These are phyloP conservation scores for Halichoeres trimaculatus DNA, from an alignment of 2,113 vertebrate species.

Conservation along the genomic window DNA sequence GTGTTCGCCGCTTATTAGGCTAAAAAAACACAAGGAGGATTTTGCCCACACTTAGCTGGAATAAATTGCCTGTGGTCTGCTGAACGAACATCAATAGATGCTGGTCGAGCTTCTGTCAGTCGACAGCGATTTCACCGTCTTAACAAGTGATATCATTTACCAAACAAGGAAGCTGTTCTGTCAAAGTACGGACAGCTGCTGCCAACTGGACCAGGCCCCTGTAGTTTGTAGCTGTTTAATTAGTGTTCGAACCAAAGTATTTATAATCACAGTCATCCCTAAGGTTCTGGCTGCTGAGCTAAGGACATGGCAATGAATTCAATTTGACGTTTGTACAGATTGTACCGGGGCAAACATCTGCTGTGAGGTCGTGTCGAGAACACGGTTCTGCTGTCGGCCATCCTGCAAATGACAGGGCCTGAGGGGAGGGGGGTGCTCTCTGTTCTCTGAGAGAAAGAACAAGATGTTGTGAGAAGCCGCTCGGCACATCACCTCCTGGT, in stretches of 20 bases:
- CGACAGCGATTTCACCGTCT: constrained; percentile 65
- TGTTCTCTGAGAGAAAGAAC: constrained; percentile 34
- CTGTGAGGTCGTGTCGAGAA: constrained; percentile 76
- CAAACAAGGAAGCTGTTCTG: constrained; percentile 63
- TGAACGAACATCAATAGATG: constrained; percentile 69
- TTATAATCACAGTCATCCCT: constrained; percentile 69
- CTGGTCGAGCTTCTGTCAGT: constrained; percentile 61
- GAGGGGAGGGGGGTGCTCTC: constrained; percentile 16
- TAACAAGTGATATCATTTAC: constrained; percentile 74
- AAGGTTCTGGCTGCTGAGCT: constrained; percentile 60
- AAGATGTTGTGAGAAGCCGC: constrained; percentile 11
- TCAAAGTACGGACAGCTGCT: constrained; percentile 67
- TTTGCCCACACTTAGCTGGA: constrained; percentile 31
- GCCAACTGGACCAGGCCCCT: constrained; percentile 55
- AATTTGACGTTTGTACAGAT: constrained; percentile 77
- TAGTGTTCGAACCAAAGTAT: constrained; percentile 75
- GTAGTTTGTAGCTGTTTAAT: constrained; percentile 77
- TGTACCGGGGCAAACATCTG: constrained; percentile 83
- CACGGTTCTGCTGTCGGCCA: constrained; percentile 69
- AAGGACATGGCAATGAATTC: constrained; percentile 73
- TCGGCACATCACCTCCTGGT: constrained; percentile 19
- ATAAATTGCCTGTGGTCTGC: constrained; percentile 64
- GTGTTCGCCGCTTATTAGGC: constrained; percentile 52
- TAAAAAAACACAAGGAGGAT: background rate
- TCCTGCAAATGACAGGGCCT: constrained; percentile 79